A percentile compares a stretch with the other conserved stretches of the same genome.
These are phyloP conservation scores for Hoplias malabaricus DNA, from an alignment of 2,113 vertebrate species.

Conservation along the genomic window DNA sequence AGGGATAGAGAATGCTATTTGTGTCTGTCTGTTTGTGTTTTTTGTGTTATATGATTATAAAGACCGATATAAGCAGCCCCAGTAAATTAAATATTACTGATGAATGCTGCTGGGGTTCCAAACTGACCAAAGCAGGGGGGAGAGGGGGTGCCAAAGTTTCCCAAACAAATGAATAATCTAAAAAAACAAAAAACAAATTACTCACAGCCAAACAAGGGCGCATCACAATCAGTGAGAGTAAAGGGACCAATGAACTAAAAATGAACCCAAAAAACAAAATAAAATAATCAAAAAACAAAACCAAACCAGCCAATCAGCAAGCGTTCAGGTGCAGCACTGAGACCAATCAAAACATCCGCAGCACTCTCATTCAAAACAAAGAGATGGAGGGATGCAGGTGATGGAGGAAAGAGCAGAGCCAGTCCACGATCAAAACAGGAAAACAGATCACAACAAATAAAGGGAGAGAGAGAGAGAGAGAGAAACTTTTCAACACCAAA, in stretches of 20 bases:
- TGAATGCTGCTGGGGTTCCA: not conserved
- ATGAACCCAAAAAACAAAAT: not conserved
- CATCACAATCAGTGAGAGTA: constrained; percentile 73
- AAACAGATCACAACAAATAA: constrained; percentile 59
- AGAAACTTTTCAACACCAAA: constrained; percentile 71
- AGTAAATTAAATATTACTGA: no score
- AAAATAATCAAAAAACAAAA: no score
- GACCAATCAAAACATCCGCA: constrained; percentile 74
- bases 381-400: constrained; percentile 31
- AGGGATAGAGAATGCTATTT: no score
- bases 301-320: constrained; percentile 75
- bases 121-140: constrained; percentile 58
- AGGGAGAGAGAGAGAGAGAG: constrained; percentile 58
- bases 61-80: no score
- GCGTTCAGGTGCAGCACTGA: constrained; percentile 75
- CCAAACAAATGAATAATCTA: constrained; percentile 67
- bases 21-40: no score
- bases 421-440: constrained; percentile 54
- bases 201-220: constrained; percentile 74
- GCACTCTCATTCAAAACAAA: constrained; percentile 73
- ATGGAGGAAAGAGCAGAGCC: constrained; percentile 58
- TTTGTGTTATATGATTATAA: no score
- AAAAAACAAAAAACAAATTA: constrained; percentile 69
- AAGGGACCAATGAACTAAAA: constrained; percentile 53
- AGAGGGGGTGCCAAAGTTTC: constrained; percentile 67